Conservation (phyloP, 1,140 invertebrate genomes). For the Eciton burchellii region DNA sequence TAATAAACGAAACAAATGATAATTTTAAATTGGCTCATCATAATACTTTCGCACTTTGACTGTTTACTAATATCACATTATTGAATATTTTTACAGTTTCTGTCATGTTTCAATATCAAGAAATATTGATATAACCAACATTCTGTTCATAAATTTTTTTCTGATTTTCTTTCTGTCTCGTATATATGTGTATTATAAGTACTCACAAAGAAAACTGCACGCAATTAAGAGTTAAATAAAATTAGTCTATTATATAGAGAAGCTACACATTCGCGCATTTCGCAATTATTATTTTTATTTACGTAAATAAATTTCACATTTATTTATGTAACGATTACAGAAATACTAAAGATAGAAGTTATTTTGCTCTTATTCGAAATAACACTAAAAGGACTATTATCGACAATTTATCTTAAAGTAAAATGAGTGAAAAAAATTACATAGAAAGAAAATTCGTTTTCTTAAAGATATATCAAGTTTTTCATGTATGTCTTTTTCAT, state of each 20-base stretch:
- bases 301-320: background rate
- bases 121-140: conserved; percentile 66
- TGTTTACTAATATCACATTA: conserved; percentile 66
- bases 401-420: background rate
- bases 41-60: conserved; percentile 60
- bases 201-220: conserved; percentile 33
- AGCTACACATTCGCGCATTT: conserved; percentile 8
- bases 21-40: conserved; percentile 52
- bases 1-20: conserved; percentile 44
- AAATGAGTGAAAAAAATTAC: conserved; percentile 20
- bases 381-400: background rate
- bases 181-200: conserved; percentile 54
- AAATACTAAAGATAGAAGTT: background rate
- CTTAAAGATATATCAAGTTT: conserved; percentile 1
- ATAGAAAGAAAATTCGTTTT: background rate
- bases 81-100: conserved; percentile 58
- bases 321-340: background rate
- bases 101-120: conserved; percentile 13
- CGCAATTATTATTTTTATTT: background rate
- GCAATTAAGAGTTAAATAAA: conserved; percentile 40
- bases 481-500: conserved; percentile 6
- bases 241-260: conserved; percentile 29
- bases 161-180: background rate
- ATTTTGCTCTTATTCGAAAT: background rate
- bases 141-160: conserved; percentile 15